A percentile compares a stretch with the other conserved stretches of the same genome.
phyloP scores from a whole-genome alignment of 2,888 invertebrate species.

The Sarcophaga caerulescens region DNA sequence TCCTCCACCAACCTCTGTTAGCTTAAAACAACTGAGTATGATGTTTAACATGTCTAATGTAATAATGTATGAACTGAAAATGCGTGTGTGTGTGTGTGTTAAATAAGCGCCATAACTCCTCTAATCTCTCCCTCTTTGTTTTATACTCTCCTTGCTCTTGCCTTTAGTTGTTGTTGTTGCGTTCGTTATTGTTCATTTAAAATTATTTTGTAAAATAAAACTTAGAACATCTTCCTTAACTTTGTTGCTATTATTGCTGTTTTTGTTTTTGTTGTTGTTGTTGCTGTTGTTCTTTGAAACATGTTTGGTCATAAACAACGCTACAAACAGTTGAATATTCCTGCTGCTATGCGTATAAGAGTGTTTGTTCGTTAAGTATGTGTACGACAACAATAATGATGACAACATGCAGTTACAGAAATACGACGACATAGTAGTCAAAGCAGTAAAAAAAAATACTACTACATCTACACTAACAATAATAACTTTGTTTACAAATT shows the following conservation, averaged over 20 bases:
- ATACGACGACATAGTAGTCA: background rate
- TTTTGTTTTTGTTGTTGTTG: background rate
- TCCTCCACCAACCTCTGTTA: background rate
- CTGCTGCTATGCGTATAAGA: background rate
- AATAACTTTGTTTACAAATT: conserved; percentile 65
- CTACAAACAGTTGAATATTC: background rate
- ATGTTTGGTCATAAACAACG: conserved; percentile 27
- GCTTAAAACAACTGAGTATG: background rate
- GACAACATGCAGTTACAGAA: conserved; percentile 39
- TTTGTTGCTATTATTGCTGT: background rate
- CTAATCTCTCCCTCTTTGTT: background rate
- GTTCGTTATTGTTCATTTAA: background rate
- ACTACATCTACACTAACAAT: conserved; percentile 35
- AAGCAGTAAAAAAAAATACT: background rate
- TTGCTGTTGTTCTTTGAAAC: background rate
- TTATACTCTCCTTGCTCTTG: too few species aligned
- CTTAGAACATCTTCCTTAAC: conserved; percentile 59
- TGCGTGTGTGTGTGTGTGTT: background rate
- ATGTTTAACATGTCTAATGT: background rate
- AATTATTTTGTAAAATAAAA: conserved; percentile 39
- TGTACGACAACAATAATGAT: background rate
- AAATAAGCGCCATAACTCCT: background rate
- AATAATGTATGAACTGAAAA: background rate
- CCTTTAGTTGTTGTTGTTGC: too few species aligned
- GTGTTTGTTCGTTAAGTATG: background rate